phyloP scores from a whole-genome alignment of 2,888 invertebrate species.

The Sphecodes monilicornis region DNA sequence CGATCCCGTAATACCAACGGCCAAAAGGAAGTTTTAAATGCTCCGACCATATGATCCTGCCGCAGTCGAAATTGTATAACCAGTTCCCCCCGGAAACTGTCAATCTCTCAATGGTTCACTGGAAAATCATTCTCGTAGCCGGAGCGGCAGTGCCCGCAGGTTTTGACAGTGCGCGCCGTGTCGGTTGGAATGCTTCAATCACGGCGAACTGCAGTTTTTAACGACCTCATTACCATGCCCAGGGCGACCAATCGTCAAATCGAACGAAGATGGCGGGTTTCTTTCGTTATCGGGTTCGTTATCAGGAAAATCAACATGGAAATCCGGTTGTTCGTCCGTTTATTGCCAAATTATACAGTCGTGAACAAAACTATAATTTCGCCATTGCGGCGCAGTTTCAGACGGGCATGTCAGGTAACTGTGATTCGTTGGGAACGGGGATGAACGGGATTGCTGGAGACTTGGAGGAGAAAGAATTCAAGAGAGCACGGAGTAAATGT shows the following conservation, averaged over 20 bases:
- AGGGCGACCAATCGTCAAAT: neutral
- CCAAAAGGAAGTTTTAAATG: neutral
- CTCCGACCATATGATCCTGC: neutral
- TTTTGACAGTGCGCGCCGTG: neutral
- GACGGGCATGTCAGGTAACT: constrained; percentile 26
- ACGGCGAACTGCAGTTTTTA: neutral
- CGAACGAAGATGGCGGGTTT: constrained; percentile 42
- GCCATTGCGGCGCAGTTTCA: constrained; percentile 37
- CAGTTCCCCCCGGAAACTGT: neutral
- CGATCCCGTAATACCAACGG: neutral
- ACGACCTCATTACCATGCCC: constrained; percentile 38
- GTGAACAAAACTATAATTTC: constrained; percentile 69
- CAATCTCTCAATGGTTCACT: neutral
- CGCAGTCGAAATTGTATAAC: neutral
- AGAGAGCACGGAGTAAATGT: constrained; percentile 49
- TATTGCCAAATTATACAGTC: constrained; percentile 71
- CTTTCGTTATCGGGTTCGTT: constrained; percentile 20
- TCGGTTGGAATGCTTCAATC: constrained; percentile 3
- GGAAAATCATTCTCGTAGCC: neutral
- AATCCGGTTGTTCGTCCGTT: constrained; percentile 56
- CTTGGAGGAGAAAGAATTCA: constrained; percentile 26
- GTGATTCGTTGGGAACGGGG: constrained; percentile 5
- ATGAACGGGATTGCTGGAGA: neutral
- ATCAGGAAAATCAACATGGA: constrained; percentile 61
- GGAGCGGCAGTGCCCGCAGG: neutral